These are phyloP conservation scores for Choloepus hoffmanni DNA, from an alignment of 2,113 vertebrate species.

Conservation along the genomic window DNA sequence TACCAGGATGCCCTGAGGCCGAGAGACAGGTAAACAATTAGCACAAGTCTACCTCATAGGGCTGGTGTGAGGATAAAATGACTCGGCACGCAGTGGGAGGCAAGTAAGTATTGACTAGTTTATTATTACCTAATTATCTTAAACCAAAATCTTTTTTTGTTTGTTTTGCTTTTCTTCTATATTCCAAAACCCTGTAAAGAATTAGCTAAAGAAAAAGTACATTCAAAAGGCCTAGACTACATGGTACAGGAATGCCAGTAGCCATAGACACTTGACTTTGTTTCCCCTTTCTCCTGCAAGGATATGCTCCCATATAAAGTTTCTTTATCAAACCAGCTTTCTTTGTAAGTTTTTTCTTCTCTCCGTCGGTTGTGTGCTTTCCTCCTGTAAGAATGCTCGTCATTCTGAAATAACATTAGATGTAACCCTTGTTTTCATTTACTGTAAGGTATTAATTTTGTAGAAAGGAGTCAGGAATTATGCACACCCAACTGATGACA, in stretches of 20 bases:
- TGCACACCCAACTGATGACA: rapidly evolving
- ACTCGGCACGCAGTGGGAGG: not conserved
- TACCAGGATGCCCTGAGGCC: not conserved
- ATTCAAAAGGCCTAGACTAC: not conserved
- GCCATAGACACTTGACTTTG: not conserved
- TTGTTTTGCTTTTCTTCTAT: not conserved
- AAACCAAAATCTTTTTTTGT: not conserved
- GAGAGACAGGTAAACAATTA: not conserved
- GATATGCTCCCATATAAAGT: not conserved
- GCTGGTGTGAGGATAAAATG: not conserved
- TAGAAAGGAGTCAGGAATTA: not conserved
- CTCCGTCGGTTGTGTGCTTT: not conserved
- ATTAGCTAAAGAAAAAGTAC: not conserved
- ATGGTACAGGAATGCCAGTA: rapidly evolving
- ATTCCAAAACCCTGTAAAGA: not conserved
- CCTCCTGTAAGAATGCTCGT: not conserved
- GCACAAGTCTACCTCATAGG: rapidly evolving
- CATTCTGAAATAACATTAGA: not conserved
- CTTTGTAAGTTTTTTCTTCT: not conserved
- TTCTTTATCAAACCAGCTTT: not conserved
- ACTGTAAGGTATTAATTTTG: not conserved
- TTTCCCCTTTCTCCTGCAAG: not conserved
- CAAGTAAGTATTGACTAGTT: not conserved
- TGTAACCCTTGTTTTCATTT: rapidly evolving
- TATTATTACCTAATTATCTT: not conserved